Evolutionary conservation across 2,797 vertebrate genomes (phyloP).

Genomic region (Muraenolepis orangiensis): DNA sequence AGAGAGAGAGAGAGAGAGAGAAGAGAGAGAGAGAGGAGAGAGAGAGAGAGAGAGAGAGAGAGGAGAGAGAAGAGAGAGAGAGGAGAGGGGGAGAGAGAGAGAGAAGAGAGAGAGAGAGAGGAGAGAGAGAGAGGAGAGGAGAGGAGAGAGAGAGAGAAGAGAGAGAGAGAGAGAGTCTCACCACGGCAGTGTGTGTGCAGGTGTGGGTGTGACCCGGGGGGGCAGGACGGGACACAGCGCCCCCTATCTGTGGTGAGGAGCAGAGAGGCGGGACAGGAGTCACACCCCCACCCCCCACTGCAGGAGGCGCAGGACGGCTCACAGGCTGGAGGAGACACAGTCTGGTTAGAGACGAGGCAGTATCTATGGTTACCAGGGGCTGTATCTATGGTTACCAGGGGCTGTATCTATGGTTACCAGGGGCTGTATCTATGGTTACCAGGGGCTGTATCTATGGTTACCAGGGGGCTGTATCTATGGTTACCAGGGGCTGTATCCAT

Average conservation of each 20-base stretch:
- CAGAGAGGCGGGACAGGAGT: slow-evolving; percentile 66
- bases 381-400: too few species aligned
- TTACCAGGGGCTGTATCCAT: neutral
- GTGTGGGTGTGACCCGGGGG: slow-evolving; percentile 73
- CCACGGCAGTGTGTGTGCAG: slow-evolving; percentile 75
- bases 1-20: too few species aligned
- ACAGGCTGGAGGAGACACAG: slow-evolving; percentile 74
- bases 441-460: too few species aligned
- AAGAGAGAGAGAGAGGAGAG: too few species aligned
- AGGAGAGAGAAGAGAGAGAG: too few species aligned
- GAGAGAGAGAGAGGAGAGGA: neutral
- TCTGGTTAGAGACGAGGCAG: neutral
- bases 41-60: too few species aligned
- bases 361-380: too few species aligned
- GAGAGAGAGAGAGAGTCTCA: slow-evolving; percentile 56
- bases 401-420: too few species aligned
- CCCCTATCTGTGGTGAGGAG: slow-evolving; percentile 64
- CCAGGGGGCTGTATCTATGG: neutral
- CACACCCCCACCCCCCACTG: slow-evolving; percentile 76
- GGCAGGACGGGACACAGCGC: slow-evolving; percentile 80
- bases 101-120: neutral
- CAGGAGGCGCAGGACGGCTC: slow-evolving; percentile 79
- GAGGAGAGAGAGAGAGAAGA: neutral
- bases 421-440: too few species aligned
- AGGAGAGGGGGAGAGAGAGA: too few species aligned